phyloP scores from a whole-genome alignment of 53 echinoderm and acorn worm species.

The Astropecten irregularis region DNA sequence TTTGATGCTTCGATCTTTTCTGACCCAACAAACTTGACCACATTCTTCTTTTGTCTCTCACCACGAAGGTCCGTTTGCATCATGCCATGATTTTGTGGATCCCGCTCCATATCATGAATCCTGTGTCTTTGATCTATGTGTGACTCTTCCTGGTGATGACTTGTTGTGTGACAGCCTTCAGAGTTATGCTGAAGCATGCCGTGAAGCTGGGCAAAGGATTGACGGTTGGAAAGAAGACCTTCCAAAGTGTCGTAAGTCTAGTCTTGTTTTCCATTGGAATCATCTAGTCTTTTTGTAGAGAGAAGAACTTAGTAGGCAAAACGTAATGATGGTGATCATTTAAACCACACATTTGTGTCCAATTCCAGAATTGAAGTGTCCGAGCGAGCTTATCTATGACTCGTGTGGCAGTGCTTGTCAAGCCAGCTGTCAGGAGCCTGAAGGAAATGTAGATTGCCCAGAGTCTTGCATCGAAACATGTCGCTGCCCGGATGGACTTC shows the following conservation, averaged over 20 bases:
- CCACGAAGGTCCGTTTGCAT: constrained; percentile 76
- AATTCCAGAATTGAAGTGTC: constrained; percentile 26
- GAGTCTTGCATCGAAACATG: constrained; percentile 72
- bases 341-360: no score
- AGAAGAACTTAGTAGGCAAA: no score
- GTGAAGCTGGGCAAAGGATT: constrained; percentile 55
- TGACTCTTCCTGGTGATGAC: constrained; percentile 67
- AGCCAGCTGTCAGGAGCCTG: constrained; percentile 64
- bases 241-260: constrained; percentile 73
- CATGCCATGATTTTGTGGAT: constrained; percentile 68
- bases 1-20: no score
- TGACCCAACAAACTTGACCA: no score
- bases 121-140: constrained; percentile 82
- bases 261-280: background rate
- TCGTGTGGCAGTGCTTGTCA: constrained; percentile 74
- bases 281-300: no score
- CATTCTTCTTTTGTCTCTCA: no score
- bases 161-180: constrained; percentile 69
- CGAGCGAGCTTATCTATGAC: constrained; percentile 59
- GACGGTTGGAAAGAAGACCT: constrained; percentile 69
- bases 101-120: constrained; percentile 65
- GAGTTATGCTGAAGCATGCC: constrained; percentile 70
- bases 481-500: constrained; percentile 69
- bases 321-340: no score
- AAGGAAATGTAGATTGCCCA: constrained; percentile 46